Conservation (phyloP, 1,140 invertebrate species). For the Battus philenor region DNA sequence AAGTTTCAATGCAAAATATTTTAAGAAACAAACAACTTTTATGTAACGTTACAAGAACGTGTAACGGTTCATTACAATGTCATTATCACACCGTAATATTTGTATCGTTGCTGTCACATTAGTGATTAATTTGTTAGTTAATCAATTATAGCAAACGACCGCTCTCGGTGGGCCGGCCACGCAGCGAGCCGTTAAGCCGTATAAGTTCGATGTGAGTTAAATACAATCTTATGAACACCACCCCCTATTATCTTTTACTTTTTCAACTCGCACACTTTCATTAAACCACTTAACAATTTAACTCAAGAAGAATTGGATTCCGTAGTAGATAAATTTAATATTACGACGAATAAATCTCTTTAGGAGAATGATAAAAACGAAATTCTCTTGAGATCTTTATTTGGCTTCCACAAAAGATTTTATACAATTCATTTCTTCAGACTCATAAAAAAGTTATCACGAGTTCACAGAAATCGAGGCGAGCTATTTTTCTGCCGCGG, state of each 20-base stretch:
- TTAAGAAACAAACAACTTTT: too few relatives aligned
- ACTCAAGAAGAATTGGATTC: conserved; percentile 10
- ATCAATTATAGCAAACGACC: conserved; percentile 58
- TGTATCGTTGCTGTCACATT: conserved; percentile 54
- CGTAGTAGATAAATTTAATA: conserved; percentile 32
- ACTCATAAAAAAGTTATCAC: conserved; percentile 68
- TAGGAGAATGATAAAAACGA: conserved; percentile 45
- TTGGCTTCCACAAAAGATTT: conserved; percentile 56
- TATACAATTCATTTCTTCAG: conserved; percentile 64
- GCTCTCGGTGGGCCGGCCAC: conserved; percentile 32
- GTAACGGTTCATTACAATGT: conserved; percentile 21
- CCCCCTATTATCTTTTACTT: conserved; percentile 30
- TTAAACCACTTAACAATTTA: conserved; percentile 16
- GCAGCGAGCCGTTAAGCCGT: conserved; percentile 48
- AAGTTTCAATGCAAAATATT: too few relatives aligned
- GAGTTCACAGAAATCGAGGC: conserved; percentile 54
- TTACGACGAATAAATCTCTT: conserved; percentile 46
- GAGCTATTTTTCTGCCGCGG: conserved; percentile 56
- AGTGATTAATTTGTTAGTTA: conserved; percentile 61
- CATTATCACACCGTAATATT: conserved; percentile 49
- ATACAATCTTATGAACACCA: conserved; percentile 41
- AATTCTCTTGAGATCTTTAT: conserved; percentile 55
- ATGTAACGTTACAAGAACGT: too few relatives aligned
- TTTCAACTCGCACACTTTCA: conserved; percentile 7
- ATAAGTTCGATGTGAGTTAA: conserved; percentile 57